Base-by-base conservation (phyloP, 2,888 invertebrate species). In the Catocala fraxini region DNA sequence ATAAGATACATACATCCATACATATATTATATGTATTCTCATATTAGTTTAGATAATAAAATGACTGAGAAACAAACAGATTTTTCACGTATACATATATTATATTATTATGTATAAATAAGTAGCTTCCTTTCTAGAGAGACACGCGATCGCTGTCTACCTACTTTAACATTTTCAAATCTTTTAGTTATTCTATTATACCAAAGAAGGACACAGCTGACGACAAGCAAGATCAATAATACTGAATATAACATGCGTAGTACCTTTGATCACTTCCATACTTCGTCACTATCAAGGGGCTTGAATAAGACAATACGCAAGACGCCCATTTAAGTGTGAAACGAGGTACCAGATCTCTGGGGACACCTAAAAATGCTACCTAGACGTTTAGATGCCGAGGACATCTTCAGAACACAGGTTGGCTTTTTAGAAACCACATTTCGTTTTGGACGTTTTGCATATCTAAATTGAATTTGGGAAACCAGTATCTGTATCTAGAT, bases 261-360 rank as follows among this genome's bases (percentile, higher is more conserved):
- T 9, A 45, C 34, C 45, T 56, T 59, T 47, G 51, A 56, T 47
- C 33, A 53, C 51, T 63, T 51, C 55, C 51, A 60, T 68, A 55
- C 56, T 56, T 56, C 57, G 54, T 63, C 51, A 63, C 59, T 53
- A 65, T 64, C 59, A 60, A 61, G 49, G 53, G 46, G 68, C 60
- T 75, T 75, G 69, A 75, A 77, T 75, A 76, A 76, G 66, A 76
- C 65, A 77, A 72, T 72, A 68, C 71, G 56, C 59, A 47, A 60
- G 59, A 52, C 60, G 69, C 60, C 46, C 41, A 52, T 69, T 70
- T 73, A 69, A 71, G 66, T 69, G 63, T 25, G 60, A 67, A 75
- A 65, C 66, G 66, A 75, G 71, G 73, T 71, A 65, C 64, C 62
- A 51, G 42, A 33, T 60, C 67, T 48, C 52, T n/a, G 12, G 63